phyloP scores from a whole-genome alignment of 2,113 vertebrate genomes.

The Zosterops hypoxanthus region DNA sequence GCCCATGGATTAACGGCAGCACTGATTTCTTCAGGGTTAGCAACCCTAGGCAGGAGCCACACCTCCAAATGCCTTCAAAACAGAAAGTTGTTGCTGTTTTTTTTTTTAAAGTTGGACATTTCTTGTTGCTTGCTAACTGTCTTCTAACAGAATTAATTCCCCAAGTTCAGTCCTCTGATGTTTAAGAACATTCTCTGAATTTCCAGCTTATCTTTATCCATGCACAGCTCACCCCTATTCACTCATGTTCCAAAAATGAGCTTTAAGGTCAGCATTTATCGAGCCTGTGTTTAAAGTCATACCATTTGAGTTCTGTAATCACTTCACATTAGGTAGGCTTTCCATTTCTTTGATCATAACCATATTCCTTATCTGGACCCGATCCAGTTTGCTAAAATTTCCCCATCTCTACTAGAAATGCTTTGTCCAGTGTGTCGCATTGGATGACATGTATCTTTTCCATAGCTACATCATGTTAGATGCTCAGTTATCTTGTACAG shows the following conservation, averaged over 20 bases:
- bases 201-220: slow-evolving; percentile 44
- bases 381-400: not conserved
- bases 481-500: not conserved
- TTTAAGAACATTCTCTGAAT: slow-evolving; percentile 20
- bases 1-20: not conserved
- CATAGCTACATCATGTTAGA: not conserved
- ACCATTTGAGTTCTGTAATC: slow-evolving; percentile 26
- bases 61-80: not conserved
- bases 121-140: not conserved
- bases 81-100: not conserved
- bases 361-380: not conserved
- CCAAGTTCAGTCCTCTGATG: not conserved
- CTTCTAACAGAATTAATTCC: not conserved
- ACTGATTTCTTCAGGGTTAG: not conserved
- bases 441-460: not conserved
- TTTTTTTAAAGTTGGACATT: not conserved
- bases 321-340: slow-evolving; percentile 3
- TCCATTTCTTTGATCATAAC: slow-evolving; percentile 34
- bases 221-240: not conserved
- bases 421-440: not conserved
- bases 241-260: slow-evolving; percentile 40
- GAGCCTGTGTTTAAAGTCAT: not conserved
- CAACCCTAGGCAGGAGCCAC: not conserved
- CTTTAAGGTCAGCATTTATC: not conserved
- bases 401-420: not conserved